Evolutionary conservation across 2,113 vertebrate species (phyloP).

Genomic region (Eubucco bourcierii): DNA sequence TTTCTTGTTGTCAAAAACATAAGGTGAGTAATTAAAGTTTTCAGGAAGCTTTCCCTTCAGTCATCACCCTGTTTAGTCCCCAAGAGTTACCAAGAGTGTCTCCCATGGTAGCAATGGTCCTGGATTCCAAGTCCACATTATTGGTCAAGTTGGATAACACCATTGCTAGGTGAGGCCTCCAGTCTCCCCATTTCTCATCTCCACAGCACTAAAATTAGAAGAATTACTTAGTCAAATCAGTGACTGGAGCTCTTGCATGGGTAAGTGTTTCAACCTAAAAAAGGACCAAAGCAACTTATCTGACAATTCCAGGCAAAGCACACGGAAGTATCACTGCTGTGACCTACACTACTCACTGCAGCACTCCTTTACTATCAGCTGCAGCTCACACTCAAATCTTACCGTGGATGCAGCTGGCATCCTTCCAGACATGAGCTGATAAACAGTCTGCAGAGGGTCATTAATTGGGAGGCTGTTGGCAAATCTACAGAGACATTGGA

Average conservation of each 20-base stretch:
- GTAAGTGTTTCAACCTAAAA: not conserved
- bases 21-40: not conserved
- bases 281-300: not conserved
- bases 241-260: not conserved
- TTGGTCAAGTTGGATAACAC: constrained; percentile 93
- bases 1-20: not conserved
- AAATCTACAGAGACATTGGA: constrained; percentile 78
- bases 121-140: constrained; percentile 87
- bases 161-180: constrained; percentile 97
- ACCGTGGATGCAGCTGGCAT: constrained; percentile 97
- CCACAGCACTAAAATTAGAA: constrained; percentile 87
- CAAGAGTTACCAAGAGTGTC: constrained; percentile 89
- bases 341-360: not conserved
- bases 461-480: constrained; percentile 99
- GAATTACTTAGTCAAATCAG: not conserved
- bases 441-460: constrained; percentile 96
- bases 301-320: not conserved
- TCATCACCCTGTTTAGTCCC: not conserved
- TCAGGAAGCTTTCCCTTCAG: not conserved
- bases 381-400: constrained; percentile 15
- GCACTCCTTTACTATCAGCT: not conserved
- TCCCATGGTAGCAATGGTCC: constrained; percentile 94
- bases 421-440: constrained; percentile 97
- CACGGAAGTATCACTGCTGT: not conserved
- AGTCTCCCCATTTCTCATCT: constrained; percentile 98